Evolutionary conservation across 1,140 invertebrate species (phyloP), one percentile per base, ranked within the genome.

Genomic region (Tetramorium simillimum): DNA sequence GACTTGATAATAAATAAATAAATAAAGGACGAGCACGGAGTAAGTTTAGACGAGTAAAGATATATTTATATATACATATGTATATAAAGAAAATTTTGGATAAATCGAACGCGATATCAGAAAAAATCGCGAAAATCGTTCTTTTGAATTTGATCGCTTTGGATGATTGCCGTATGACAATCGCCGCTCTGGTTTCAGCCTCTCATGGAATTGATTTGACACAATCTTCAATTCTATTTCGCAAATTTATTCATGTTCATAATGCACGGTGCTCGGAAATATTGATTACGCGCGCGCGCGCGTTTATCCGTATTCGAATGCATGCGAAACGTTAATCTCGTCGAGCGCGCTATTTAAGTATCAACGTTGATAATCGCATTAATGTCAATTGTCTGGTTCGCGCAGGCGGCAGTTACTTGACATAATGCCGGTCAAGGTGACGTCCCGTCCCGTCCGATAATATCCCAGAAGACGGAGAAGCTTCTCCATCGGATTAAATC

Each of bases 371-470:
- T 60, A 82, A 82, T 73, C 40, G 53, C 24, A 60, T 82, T 82
- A 82, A 72, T 37, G 24, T 82, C 67, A 82, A 72, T 72, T 82
- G 67, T 18, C 24, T 82, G 21, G 7, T 73, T 53, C 21, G n/a
- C 33, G 37, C 62, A 58, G 18, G 21, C 37, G 40, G 43, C 51
- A 21, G 40, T 24, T 72, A 33, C 51, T 60, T 60, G 51, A 73
- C 53, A 46, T 58, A 73, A 82, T 60, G 24, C 40, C 67, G 65
- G 69, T 60, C 80, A 82, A 82, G 67, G 37, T 72, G 37, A 82
- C 37, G 24, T 70, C 51, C 37, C 16, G 46, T 43, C 21, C 10
- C 33, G 3, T 33, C 33, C 33, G 46, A 43, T 72, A 58, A 82
- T 72, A 58, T 28, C 65, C 51, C 40, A 58, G 53, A 72, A 58